These are phyloP conservation scores for Adelphocoris suturalis DNA, from an alignment of 2,888 invertebrate species.

Conservation along the genomic window DNA sequence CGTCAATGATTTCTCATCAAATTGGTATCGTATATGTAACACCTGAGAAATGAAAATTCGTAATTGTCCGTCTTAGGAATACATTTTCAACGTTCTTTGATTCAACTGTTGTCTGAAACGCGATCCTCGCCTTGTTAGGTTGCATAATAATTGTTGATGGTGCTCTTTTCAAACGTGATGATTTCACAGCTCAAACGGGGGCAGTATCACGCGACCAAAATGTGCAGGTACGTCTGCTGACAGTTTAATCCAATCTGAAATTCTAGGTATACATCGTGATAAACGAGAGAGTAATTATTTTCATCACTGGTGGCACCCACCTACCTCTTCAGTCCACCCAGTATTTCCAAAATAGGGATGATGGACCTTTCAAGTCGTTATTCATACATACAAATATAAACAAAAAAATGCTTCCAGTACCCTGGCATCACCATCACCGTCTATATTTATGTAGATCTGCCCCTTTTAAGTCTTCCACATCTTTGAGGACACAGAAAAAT, in stretches of 20 bases:
- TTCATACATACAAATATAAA: constrained; percentile 5
- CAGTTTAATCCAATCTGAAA: neutral
- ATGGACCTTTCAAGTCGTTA: constrained; percentile 24
- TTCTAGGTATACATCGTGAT: neutral
- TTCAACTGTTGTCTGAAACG: too few relatives aligned
- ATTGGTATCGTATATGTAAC: too few relatives aligned
- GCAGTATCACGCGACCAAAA: constrained; percentile 10
- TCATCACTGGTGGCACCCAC: constrained; percentile 11
- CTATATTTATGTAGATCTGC: constrained; percentile 26
- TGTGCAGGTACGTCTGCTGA: neutral
- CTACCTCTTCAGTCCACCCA: neutral
- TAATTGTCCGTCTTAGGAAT: too few relatives aligned
- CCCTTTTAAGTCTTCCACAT: neutral
- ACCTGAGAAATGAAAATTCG: too few relatives aligned
- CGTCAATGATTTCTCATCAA: too few relatives aligned
- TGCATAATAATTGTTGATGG: constrained; percentile 11
- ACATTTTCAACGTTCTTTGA: too few relatives aligned
- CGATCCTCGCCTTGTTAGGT: constrained; percentile 1
- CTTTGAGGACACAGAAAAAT: constrained; percentile 14
- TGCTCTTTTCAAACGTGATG: constrained; percentile 12
- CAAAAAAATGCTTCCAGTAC: neutral
- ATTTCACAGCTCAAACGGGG: neutral
- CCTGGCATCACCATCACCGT: constrained; percentile 6
- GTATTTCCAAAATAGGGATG: constrained; percentile 27
- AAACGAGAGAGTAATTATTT: constrained; percentile 30